A percentile compares a stretch with the other conserved stretches of the same genome.
These are phyloP conservation scores for Caenorhabditis plicata DNA, from an alignment of 2,888 invertebrate genomes.

Conservation along the genomic window DNA sequence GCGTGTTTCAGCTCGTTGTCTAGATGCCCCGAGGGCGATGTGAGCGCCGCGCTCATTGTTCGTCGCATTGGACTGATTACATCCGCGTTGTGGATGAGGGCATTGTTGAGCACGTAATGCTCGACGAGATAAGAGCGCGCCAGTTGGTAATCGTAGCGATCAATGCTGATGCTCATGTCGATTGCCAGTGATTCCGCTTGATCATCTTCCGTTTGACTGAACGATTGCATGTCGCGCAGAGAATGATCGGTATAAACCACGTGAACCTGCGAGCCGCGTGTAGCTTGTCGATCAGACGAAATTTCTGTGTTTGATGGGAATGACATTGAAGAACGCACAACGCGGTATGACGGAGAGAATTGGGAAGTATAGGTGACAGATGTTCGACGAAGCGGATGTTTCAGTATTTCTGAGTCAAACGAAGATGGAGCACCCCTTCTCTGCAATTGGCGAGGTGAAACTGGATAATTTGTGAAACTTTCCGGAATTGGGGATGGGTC, in stretches of 20 bases:
- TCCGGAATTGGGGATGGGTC: too few relatives aligned
- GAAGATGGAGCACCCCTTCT: too few relatives aligned
- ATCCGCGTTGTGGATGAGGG: too few relatives aligned
- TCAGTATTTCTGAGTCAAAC: conserved; percentile 15
- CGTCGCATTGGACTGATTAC: conserved; percentile 32
- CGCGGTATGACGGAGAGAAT: conserved; percentile 17
- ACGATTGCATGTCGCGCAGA: conserved; percentile 26
- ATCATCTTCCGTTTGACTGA: conserved; percentile 16
- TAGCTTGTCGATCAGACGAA: conserved; percentile 5
- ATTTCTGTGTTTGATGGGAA: conserved; percentile 13
- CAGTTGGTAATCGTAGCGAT: too few relatives aligned
- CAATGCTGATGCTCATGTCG: conserved; percentile 19
- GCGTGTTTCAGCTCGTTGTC: conserved; percentile 29
- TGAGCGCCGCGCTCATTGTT: conserved; percentile 28
- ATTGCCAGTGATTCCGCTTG: conserved; percentile 1
- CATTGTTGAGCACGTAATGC: too few relatives aligned
- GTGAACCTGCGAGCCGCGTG: conserved; percentile 23
- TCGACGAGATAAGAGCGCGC: too few relatives aligned
- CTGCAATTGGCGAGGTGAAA: too few relatives aligned
- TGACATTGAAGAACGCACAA: conserved; percentile 19
- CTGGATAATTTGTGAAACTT: too few relatives aligned
- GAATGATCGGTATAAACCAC: conserved; percentile 36
- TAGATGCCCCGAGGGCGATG: conserved; percentile 11
- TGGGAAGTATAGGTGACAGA: conserved; percentile 28
- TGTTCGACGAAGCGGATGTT: conserved; percentile 20